Evolutionary conservation across 2,888 invertebrate species (phyloP).

Genomic region (Sarcophaga subvicina): DNA sequence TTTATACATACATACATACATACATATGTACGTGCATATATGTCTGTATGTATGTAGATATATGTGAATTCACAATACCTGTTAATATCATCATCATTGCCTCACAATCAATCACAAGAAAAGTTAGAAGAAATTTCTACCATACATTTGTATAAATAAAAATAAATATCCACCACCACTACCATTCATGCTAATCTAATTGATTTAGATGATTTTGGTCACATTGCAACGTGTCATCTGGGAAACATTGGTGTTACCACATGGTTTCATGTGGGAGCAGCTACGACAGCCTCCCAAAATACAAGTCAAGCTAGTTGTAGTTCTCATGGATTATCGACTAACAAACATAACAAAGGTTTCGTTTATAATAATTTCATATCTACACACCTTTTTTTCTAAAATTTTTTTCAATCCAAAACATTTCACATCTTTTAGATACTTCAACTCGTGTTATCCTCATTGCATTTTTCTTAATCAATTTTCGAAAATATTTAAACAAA

Average conservation of each 20-base stretch:
- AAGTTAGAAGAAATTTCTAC: not conserved
- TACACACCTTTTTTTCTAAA: not conserved
- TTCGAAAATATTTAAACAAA: not conserved
- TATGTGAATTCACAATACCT: not conserved
- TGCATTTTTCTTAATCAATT: not conserved
- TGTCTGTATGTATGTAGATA: too few relatives aligned
- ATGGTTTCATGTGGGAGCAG: conserved; percentile 81
- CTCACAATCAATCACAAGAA: too few relatives aligned
- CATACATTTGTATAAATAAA: not conserved
- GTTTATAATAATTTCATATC: conserved; percentile 22
- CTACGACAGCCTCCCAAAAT: conserved; percentile 73
- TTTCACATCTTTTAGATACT: not conserved
- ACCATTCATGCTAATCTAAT: conserved; percentile 40
- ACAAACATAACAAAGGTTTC: conserved; percentile 69
- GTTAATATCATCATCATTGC: not conserved
- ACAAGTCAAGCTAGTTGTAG: conserved; percentile 65
- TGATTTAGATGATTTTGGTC: conserved; percentile 77
- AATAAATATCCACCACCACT: conserved; percentile 5
- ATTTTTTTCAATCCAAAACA: not conserved
- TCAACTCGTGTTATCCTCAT: not conserved
- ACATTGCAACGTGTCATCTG: conserved; percentile 74
- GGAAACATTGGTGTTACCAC: conserved; percentile 81
- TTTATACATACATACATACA: not conserved
- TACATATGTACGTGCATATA: too few relatives aligned
- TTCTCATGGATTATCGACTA: conserved; percentile 72